A percentile compares a stretch with the other conserved stretches of the same genome.
These are phyloP conservation scores for Streptopelia turtur DNA, from an alignment of 2,797 vertebrate species.

Conservation along the genomic window DNA sequence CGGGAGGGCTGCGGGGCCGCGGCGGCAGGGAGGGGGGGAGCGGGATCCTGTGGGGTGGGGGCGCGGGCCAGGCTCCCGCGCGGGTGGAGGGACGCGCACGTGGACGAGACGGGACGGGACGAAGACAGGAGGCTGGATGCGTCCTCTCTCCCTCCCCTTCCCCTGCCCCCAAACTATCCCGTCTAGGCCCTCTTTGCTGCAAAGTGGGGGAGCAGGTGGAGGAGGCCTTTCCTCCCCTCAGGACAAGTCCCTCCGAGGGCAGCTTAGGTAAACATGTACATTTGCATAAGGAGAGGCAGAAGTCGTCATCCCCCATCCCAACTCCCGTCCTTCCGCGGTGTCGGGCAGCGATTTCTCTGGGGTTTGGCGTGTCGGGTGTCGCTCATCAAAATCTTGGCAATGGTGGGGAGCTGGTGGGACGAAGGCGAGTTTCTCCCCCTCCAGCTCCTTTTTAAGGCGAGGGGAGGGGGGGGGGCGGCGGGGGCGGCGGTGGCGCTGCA, in stretches of 20 bases:
- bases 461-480: background rate
- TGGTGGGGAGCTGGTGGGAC: background rate
- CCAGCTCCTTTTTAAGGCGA: background rate
- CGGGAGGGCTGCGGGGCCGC: background rate
- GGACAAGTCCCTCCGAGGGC: background rate
- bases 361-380: constrained; percentile 53
- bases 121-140: background rate
- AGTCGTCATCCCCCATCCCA: background rate
- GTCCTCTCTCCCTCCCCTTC: fast-evolving
- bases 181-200: background rate
- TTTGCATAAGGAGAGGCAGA: constrained; percentile 14
- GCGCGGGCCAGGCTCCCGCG: too few relatives aligned
- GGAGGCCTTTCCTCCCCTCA: background rate
- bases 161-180: too few relatives aligned
- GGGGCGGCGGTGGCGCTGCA: background rate
- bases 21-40: background rate
- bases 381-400: constrained; percentile 16
- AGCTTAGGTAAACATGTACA: background rate
- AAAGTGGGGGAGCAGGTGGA: background rate
- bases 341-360: background rate
- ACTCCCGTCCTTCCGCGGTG: background rate
- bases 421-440: background rate
- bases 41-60: background rate
- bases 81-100: background rate
- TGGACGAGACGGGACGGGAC: background rate